Evolutionary conservation across 2,113 vertebrate genomes (phyloP).

Genomic region (Rhinopomastus cyanomelas): DNA sequence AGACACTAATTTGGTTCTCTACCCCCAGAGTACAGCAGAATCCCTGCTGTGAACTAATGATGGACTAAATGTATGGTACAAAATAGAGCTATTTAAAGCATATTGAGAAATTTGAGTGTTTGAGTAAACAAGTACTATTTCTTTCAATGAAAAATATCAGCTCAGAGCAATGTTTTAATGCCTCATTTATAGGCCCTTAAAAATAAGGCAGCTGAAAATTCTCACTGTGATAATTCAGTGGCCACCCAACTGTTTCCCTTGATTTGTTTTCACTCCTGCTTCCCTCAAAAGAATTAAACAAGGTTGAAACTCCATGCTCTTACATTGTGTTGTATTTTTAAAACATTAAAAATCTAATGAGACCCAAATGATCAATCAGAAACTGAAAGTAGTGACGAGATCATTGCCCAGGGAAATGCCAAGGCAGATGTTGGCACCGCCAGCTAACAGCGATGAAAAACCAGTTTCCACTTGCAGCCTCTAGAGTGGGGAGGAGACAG

Average conservation of each 20-base stretch:
- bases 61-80: neutral
- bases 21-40: neutral
- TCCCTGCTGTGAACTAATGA: neutral
- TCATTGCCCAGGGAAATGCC: neutral
- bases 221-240: neutral
- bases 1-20: neutral
- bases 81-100: neutral
- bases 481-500: neutral
- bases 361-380: neutral
- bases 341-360: neutral
- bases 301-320: neutral
- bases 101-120: neutral
- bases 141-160: neutral
- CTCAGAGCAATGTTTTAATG: neutral
- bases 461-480: neutral
- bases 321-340: neutral
- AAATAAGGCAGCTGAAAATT: neutral
- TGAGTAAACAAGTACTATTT: neutral
- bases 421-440: constrained; percentile 42
- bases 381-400: constrained; percentile 11
- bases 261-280: neutral
- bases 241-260: neutral
- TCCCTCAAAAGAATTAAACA: neutral
- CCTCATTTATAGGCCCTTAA: neutral
- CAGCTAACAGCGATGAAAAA: neutral